These are phyloP conservation scores for Furcifer pardalis DNA, from an alignment of 2,797 vertebrate genomes.

Conservation along the genomic window DNA sequence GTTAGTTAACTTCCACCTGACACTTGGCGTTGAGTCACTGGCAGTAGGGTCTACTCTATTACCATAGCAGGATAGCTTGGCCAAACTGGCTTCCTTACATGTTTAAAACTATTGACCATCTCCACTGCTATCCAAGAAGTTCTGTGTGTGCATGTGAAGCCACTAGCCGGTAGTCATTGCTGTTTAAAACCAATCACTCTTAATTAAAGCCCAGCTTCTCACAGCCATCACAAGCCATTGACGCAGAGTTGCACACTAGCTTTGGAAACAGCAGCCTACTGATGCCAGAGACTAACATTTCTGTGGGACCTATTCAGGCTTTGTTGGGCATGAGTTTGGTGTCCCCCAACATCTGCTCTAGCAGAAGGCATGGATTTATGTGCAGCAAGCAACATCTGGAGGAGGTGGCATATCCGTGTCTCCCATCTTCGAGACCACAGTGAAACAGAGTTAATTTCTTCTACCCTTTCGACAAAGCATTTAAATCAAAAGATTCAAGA, in stretches of 20 bases:
- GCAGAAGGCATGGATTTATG: not conserved
- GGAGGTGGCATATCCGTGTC: fast-evolving
- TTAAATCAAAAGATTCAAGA: not conserved
- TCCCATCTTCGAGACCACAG: fast-evolving
- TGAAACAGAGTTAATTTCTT: fast-evolving
- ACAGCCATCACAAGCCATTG: not conserved
- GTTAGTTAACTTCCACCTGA: no score
- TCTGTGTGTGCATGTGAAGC: not conserved
- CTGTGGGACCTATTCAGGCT: no score
- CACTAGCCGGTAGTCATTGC: not conserved
- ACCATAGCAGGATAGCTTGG: no score
- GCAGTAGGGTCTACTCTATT: no score
- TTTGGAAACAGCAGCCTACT: not conserved
- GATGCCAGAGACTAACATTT: not conserved
- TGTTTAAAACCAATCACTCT: not conserved
- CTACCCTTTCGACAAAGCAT: fast-evolving
- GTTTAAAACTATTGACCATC: not conserved
- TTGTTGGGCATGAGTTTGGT: not conserved
- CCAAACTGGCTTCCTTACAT: no score
- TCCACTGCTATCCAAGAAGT: not conserved
- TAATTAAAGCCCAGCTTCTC: not conserved
- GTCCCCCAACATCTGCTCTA: constrained; percentile 1
- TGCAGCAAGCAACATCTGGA: constrained; percentile 25
- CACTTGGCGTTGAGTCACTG: no score
- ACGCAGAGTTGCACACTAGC: not conserved